phyloP scores from a whole-genome alignment of 2,113 vertebrate species.

The Myocastor coypus region DNA sequence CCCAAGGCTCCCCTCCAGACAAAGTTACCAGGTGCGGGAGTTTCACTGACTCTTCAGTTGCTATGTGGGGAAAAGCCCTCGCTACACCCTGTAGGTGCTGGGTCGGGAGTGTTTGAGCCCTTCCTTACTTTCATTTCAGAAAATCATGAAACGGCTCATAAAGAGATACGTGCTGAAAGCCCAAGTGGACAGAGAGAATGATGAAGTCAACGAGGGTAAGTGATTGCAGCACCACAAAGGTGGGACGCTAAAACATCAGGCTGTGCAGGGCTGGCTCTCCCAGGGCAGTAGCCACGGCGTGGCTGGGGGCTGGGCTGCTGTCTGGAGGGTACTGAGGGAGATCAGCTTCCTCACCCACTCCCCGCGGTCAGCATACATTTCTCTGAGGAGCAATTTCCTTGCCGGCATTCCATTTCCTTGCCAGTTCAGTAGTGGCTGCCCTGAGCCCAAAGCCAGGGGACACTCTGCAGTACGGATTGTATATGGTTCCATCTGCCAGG shows the following conservation, averaged over 20 bases:
- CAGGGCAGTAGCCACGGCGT: fast-evolving
- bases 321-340: fast-evolving
- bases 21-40: background rate
- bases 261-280: fast-evolving
- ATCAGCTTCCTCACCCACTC: fast-evolving
- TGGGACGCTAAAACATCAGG: background rate
- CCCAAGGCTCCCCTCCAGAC: background rate
- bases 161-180: slow-evolving; percentile 98
- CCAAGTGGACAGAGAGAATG: slow-evolving; percentile 97
- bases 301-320: fast-evolving
- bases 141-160: slow-evolving; percentile 98
- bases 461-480: no score
- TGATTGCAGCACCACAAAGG: background rate
- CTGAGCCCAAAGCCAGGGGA: background rate
- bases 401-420: background rate
- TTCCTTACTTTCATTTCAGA: slow-evolving; percentile 87
- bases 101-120: background rate
- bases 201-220: slow-evolving; percentile 99
- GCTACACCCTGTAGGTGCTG: fast-evolving
- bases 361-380: background rate
- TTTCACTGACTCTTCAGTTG: background rate
- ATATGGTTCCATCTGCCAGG: background rate
- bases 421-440: background rate
- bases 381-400: fast-evolving
- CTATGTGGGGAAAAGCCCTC: background rate